Percentiles rank a stretch among this genome's conserved stretches.
Evolutionary conservation across 2,113 vertebrate genomes (phyloP).

Genomic region (Varanus salvator): DNA sequence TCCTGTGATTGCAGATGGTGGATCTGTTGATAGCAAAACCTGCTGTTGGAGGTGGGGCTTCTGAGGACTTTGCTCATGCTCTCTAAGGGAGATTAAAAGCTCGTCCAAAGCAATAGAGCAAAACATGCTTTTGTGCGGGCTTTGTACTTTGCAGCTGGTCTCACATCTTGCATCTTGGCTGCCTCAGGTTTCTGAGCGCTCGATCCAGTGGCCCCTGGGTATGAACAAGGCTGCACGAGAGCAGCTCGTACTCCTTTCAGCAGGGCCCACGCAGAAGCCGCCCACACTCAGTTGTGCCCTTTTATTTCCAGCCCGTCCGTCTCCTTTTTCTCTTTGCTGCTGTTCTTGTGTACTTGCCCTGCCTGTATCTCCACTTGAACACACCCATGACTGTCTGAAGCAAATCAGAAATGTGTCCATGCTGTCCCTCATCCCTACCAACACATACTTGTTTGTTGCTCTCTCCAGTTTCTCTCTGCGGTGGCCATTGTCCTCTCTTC

Average conservation of each 20-base stretch:
- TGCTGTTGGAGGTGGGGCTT: background rate
- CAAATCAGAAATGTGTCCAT: slow-evolving; percentile 67
- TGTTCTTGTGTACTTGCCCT: slow-evolving; percentile 23
- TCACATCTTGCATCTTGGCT: background rate
- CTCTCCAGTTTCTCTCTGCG: slow-evolving; percentile 80
- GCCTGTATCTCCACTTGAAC: slow-evolving; percentile 37
- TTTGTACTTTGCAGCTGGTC: background rate
- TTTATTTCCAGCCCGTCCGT: background rate
- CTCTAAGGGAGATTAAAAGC: background rate
- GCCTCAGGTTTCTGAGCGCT: background rate
- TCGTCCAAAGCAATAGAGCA: background rate
- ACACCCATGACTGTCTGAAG: slow-evolving; percentile 48
- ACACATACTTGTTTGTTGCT: slow-evolving; percentile 40
- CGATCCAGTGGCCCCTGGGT: background rate
- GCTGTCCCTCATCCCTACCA: slow-evolving; percentile 62
- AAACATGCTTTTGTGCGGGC: background rate
- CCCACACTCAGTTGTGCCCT: background rate
- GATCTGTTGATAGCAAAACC: background rate
- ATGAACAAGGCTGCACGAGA: background rate
- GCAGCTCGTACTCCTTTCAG: background rate
- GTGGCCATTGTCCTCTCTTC: slow-evolving; percentile 73
- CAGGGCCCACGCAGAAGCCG: background rate
- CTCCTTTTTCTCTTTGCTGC: slow-evolving; percentile 29
- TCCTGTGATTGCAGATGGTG: background rate
- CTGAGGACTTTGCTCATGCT: background rate